phyloP scores from a whole-genome alignment of 2,888 invertebrate species.

The Perizoma flavofasciatum region DNA sequence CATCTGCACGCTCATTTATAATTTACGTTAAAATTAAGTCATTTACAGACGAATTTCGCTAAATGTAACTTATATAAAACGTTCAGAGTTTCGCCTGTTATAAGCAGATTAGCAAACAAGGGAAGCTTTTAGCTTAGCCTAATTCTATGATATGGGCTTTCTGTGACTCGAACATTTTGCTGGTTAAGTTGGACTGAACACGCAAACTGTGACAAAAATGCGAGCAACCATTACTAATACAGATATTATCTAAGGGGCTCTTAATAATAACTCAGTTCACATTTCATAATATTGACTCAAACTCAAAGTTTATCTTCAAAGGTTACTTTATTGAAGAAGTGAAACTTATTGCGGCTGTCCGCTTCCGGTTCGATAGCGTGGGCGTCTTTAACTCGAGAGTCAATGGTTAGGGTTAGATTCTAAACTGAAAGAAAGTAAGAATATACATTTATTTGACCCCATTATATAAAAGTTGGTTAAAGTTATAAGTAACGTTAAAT shows the following conservation, averaged over 20 bases:
- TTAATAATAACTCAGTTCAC: background rate
- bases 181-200: no score
- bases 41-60: background rate
- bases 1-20: slow-evolving; percentile 10
- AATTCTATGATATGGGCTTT: no score
- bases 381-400: background rate
- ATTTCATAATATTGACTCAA: slow-evolving; percentile 15
- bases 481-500: no score
- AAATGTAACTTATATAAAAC: background rate
- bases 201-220: no score
- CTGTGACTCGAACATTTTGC: no score
- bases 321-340: slow-evolving; percentile 2
- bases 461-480: no score
- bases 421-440: background rate
- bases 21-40: background rate
- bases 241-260: background rate
- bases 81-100: no score
- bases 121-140: no score
- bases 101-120: no score
- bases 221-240: no score
- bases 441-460: background rate
- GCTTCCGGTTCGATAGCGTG: background rate
- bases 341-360: slow-evolving; percentile 4
- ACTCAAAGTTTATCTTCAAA: slow-evolving; percentile 15
- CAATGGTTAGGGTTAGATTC: background rate